Base-by-base conservation (phyloP, 2,113 vertebrate species). In the Mystacornis crossleyi region DNA sequence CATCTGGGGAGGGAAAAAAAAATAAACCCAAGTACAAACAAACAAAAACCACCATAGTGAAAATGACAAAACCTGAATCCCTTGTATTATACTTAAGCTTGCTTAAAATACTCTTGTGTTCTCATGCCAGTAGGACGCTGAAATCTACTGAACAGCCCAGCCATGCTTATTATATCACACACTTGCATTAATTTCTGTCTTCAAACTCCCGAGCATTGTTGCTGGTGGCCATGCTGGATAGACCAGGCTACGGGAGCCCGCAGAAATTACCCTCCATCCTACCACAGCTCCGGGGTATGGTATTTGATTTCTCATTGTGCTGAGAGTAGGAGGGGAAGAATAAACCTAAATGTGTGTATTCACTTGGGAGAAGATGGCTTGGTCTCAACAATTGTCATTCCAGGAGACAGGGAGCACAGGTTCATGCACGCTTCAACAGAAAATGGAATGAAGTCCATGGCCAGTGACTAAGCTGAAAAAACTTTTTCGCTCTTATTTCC, bases 1-100 rank as follows among this genome's bases (percentile, higher is more conserved):
- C 7, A 17, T 80, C 18, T 10, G 5, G 12, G 18, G 4, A 48
- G 6, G 11, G 1, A 3, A 10, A 12, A 16, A 16, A 21, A 16
- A 33, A 42, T 17, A 45, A 66, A 34, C 4, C 7, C 19, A 62
- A 57, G 26, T n/a, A 12, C 21, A 42, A 61, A 33, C 3, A 42
- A 81, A 5, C 9, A 64, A 77, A 67, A 7, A 1, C 4, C 6
- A 36, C 4, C 5, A 28, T 1, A 50, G 21, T 12, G 9, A 48
- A 64, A 88, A 29, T 4, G 0, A 28, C 7, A n/a, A 50, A 70
- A 64, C 25, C 1, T 1, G 6, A 33, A 38, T 29, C 8, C 12
- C 3, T 61, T n/a, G 4, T n/a, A 29, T 45, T 70, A 21, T 18
- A 45, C 5, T 26, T 31, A 14, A n/a, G 16, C 69, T 73, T 54